Evolutionary conservation across 2,113 vertebrate genomes (phyloP).

Genomic region (Osmerus mordax): DNA sequence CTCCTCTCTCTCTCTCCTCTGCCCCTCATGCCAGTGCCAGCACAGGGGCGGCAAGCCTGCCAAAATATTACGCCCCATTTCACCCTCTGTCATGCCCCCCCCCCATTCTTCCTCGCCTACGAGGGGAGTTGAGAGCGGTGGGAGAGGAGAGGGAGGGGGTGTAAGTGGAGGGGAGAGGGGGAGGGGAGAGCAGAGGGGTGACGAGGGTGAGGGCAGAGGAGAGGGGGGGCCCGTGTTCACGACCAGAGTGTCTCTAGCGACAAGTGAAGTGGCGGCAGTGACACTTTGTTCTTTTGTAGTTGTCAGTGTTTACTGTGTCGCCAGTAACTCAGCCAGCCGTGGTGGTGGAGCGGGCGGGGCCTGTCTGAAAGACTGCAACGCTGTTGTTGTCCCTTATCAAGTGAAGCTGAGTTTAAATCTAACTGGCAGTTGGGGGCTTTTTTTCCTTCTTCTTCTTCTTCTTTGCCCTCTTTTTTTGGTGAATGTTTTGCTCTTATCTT

Average conservation of each 20-base stretch:
- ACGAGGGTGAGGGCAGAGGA: neutral
- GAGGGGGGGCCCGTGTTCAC: neutral
- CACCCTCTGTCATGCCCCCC: constrained; percentile 17
- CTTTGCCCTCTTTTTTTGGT: neutral
- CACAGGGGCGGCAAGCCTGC: constrained; percentile 34
- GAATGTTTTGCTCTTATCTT: neutral
- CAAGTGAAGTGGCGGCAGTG: constrained; percentile 9
- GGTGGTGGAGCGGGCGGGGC: neutral
- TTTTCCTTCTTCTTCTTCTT: neutral
- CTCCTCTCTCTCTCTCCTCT: constrained; percentile 32
- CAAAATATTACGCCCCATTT: constrained; percentile 42
- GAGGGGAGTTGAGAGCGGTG: too few relatives aligned
- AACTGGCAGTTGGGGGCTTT: neutral
- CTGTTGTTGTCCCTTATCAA: constrained; percentile 39
- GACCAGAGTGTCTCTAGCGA: constrained; percentile 4
- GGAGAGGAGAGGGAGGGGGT: neutral
- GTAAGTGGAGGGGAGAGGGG: too few relatives aligned
- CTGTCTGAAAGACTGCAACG: constrained; percentile 9
- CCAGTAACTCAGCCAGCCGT: neutral
- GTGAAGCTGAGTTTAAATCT: constrained; percentile 46
- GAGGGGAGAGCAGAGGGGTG: too few relatives aligned
- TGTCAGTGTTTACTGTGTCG: constrained; percentile 46
- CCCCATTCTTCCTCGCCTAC: constrained; percentile 26
- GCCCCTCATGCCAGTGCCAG: constrained; percentile 38
- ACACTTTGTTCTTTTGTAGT: constrained; percentile 51